Evolutionary conservation across 1,140 invertebrate genomes (phyloP), one percentile per base, ranked within the genome.

Genomic region (Hycleus cichorii): DNA sequence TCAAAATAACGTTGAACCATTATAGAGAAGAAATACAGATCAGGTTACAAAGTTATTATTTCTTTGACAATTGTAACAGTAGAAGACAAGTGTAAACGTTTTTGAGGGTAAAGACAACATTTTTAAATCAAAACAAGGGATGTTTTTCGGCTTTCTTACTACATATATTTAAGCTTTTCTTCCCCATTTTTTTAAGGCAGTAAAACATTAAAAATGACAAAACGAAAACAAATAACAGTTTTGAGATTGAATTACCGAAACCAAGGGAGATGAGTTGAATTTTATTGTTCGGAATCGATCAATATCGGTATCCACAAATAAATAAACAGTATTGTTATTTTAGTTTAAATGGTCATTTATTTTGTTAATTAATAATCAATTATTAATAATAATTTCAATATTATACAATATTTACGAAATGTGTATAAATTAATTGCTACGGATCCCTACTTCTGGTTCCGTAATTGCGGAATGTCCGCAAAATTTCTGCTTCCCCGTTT

Each of bases 111-210:
- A 24, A 55, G 45, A 39, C 43, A 32, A 25, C 12, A 55, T 55
- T 55, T 54, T 55, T 45, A 46, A 43, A 55, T 45, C 39, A 47
- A 55, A 18, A 55, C 52, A 55, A n/a, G 8, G 43, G 39, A 8
- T 47, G 25, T 42, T 52, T 55, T 40, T 55, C 38, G 6, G 9
- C 52, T n/a, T 32, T 32, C 2, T 7, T 32, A 2, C 7, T 32
- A 32, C 7, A 5, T 4, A 5, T 32, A 32, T 32, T 32, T 4
- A 5, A 32, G 32, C 32, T 32, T 5, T 32, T 32, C 4, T 32
- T 4, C 32, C 32, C 32, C 32, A 32, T 2, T 32, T 32, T 32
- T 32, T 7, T 32, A 5, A 32, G 32, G 18, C 18, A 18, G 18
- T 18, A 18, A 1, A 18, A 18, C 18, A 18, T 18, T 18, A 18